Evolutionary conservation across 2,797 vertebrate genomes (phyloP).

Genomic region (Iguana delicatissima): DNA sequence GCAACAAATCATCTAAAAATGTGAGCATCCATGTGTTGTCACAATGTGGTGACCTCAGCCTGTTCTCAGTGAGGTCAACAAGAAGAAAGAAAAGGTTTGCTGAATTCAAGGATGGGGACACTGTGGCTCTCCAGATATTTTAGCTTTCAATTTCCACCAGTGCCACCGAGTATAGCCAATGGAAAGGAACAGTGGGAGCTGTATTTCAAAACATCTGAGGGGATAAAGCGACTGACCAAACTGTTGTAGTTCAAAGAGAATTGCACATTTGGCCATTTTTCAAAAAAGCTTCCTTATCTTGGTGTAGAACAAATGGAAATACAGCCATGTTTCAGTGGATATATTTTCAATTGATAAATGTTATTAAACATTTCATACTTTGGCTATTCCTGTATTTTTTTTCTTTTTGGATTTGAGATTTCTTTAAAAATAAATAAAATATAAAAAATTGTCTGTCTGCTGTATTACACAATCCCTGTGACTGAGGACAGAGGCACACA

Average conservation of each 20-base stretch:
- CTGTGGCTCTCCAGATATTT: no score
- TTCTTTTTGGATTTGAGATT: neutral
- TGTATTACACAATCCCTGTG: neutral
- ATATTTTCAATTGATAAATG: neutral
- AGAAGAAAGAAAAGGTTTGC: neutral
- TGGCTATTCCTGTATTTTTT: neutral
- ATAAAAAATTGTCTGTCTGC: no score
- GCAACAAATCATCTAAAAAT: neutral
- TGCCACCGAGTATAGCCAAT: no score
- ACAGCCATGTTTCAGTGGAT: neutral
- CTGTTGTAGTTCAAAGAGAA: constrained; percentile 1
- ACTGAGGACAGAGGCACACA: neutral
- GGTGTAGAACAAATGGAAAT: neutral
- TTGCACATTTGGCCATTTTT: neutral
- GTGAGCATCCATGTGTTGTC: neutral
- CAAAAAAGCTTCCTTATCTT: neutral
- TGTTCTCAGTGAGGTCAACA: neutral
- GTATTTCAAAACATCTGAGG: no score
- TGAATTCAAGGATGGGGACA: no score
- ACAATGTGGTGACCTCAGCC: constrained; percentile 13
- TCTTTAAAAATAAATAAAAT: no score
- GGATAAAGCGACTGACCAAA: neutral
- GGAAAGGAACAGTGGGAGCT: no score
- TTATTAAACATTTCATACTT: neutral
- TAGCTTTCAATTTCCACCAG: no score